Evolutionary conservation across 2,888 invertebrate genomes (phyloP), one percentile per base, ranked within the genome.

Genomic region (Trimorus sp.): DNA sequence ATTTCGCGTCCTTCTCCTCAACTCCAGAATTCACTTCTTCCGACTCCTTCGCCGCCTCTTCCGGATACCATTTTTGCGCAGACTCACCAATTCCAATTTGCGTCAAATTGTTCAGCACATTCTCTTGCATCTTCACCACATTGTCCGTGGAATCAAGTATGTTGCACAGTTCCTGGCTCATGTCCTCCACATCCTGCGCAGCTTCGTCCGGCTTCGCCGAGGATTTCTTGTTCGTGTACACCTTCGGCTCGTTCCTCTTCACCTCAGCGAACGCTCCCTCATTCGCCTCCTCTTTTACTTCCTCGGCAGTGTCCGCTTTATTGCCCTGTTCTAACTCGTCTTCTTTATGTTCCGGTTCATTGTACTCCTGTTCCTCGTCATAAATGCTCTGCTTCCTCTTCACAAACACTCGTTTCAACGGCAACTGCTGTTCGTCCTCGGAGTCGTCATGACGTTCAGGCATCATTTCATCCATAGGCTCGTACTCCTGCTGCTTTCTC

Each of bases 401-500:
- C 70, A 94, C 94, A 69, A 94, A 91, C 54, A 94, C 94, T 62
- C 94, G 93, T 84, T 94, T 94, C 14, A 94, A 88, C 11, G 94
- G 92, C 26, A 94, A 80, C 89, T 94, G 84, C 90, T 92, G 90
- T 66, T 92, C 90, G 49, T 91, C 90, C 60, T 89, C 89, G 16
- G 91, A 88, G 58, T 90, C 91, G 40, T 92, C 92, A 36, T 91
- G 91, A 37, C 92, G 86, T 2, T 91, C 91, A 0, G 91, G 91
- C 3, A 91, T 75, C 87, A 90, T 90, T 16, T 92, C 92, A 16
- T 92, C 91, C 0, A 88, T 86, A 0, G 89, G 85, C 36, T 91
- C 91, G 37, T 89, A 89, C 37, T 91, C 90, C 59, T 89, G 90
- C 15, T 91, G 90, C 26, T 91, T 91, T 3, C 89, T 85, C 0